Evolutionary conservation across 2,113 vertebrate species (phyloP), one percentile per base, ranked within the genome.

Genomic region (Corapipo altera): DNA sequence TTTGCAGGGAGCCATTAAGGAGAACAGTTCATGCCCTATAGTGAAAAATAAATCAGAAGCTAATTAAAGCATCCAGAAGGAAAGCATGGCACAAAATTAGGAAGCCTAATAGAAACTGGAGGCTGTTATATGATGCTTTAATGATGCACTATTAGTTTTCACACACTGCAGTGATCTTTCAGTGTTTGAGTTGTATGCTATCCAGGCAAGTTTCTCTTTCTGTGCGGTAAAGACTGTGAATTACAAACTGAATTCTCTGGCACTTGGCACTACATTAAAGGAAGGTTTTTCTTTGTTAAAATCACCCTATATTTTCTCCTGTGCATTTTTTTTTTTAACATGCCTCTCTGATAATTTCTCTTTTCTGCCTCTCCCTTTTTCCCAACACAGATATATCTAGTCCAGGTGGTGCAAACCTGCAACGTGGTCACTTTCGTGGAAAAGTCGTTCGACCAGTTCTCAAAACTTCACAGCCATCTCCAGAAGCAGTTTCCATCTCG

Each of bases 381-480:
- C n/a, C 82, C 90, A 66, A 79, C 61, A 26, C 96, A 99, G 99
- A 82, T 97, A 0, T 99, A 98, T 76, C 89, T 98, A 27, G 86
- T 99, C 93, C 97, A 96, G 78, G 98, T 99, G 91, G 96, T 89
- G 23, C 93, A 96, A 37, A 96, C 92, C 48, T 98, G 98, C 75
- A 96, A 97, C 0, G 95, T 98, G 74, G 98, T 97, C 77, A 97
- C 97, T 87, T 97, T 97, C 51, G 97, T 95, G 49, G 97, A 98
- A 96, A 98, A 98, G 95, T 98, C 98, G 2, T 99, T 98, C 1
- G 92, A 93, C 13, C 98, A 99, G 90, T 97, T 99, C 96, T 98
- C 98, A 44, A 76, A 96, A 91, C 98, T 99, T 86, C 98, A 99
- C 91, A 98, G 97, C 82, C 95, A 96, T 37, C 98, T 99, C 65